These are phyloP conservation scores for Linyphia triangularis DNA, from an alignment of 2,888 invertebrate species.

Conservation along the genomic window DNA sequence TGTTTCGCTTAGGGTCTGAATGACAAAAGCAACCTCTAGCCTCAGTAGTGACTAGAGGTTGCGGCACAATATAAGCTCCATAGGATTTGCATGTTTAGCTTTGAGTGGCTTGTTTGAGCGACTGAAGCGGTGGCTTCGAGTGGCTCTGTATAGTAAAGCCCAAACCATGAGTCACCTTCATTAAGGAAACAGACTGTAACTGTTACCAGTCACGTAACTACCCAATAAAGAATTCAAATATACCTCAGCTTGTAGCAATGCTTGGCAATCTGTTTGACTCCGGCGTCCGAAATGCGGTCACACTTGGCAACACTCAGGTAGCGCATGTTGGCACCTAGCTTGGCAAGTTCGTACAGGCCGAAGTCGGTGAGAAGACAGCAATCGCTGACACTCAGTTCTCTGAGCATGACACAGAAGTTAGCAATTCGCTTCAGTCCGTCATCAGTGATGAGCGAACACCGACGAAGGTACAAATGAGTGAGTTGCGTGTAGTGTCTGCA, in stretches of 20 bases:
- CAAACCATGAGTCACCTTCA: too few species aligned
- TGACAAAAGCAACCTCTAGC: too few species aligned
- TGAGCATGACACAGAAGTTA: conserved; percentile 89
- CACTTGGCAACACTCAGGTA: conserved; percentile 98
- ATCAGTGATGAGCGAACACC: conserved; percentile 94
- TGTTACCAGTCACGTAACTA: too few species aligned
- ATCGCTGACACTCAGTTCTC: conserved; percentile 91
- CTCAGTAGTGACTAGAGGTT: too few species aligned
- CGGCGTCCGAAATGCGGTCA: conserved; percentile 90
- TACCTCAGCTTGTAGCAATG: conserved; percentile 88
- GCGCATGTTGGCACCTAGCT: conserved; percentile 91
- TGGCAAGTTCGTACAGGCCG: conserved; percentile 92
- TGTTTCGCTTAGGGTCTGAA: too few species aligned
- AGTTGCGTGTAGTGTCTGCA: conserved; percentile 92
- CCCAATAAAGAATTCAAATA: too few species aligned
- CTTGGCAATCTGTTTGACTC: conserved; percentile 90
- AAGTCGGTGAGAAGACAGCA: conserved; percentile 89
- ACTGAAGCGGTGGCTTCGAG: too few species aligned
- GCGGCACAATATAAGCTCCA: too few species aligned
- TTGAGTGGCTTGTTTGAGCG: too few species aligned
- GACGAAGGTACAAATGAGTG: conserved; percentile 90
- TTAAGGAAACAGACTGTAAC: too few species aligned
- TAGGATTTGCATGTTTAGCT: too few species aligned
- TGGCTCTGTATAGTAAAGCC: too few species aligned
- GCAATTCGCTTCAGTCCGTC: conserved; percentile 94